phyloP scores from a whole-genome alignment of 2,797 vertebrate genomes.

The Amblyopsis hoosieri region DNA sequence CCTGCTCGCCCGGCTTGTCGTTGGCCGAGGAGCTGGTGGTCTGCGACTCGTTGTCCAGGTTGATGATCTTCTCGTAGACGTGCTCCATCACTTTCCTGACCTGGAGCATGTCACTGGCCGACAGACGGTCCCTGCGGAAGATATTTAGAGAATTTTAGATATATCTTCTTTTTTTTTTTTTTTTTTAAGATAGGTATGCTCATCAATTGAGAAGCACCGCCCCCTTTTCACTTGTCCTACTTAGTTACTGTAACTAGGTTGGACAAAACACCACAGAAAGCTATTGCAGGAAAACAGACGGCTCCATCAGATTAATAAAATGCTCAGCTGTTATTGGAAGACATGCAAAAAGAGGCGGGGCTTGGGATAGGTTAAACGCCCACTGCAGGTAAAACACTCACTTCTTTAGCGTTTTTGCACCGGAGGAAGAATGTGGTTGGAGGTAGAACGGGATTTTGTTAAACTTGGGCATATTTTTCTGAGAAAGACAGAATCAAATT shows the following conservation, averaged over 20 bases:
- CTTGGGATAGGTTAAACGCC: not conserved
- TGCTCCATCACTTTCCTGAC: slow-evolving; percentile 99
- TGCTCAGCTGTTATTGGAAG: too few species aligned
- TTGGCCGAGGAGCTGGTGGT: slow-evolving; percentile 97
- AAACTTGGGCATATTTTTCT: slow-evolving; percentile 99
- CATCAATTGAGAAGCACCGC: too few species aligned
- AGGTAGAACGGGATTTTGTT: slow-evolving; percentile 99
- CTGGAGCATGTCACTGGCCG: slow-evolving; percentile 98
- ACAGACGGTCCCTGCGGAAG: slow-evolving; percentile 87
- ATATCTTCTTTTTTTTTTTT: not conserved
- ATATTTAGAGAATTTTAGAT: not conserved
- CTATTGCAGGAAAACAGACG: too few species aligned
- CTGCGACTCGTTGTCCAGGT: slow-evolving; percentile 97
- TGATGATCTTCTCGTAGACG: slow-evolving; percentile 98
- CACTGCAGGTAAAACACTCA: slow-evolving; percentile 69
- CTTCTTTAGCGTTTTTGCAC: slow-evolving; percentile 99
- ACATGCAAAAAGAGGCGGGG: too few species aligned
- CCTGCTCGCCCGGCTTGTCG: slow-evolving; percentile 95
- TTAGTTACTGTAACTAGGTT: too few species aligned
- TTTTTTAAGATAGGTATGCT: not conserved
- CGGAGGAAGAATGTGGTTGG: slow-evolving; percentile 98
- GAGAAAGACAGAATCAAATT: slow-evolving; percentile 52
- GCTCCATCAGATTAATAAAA: too few species aligned
- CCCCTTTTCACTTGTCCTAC: too few species aligned
- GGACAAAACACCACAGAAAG: too few species aligned